Evolutionary conservation across 2,888 invertebrate species (phyloP).

Genomic region (Psylliodes chrysocephalus): DNA sequence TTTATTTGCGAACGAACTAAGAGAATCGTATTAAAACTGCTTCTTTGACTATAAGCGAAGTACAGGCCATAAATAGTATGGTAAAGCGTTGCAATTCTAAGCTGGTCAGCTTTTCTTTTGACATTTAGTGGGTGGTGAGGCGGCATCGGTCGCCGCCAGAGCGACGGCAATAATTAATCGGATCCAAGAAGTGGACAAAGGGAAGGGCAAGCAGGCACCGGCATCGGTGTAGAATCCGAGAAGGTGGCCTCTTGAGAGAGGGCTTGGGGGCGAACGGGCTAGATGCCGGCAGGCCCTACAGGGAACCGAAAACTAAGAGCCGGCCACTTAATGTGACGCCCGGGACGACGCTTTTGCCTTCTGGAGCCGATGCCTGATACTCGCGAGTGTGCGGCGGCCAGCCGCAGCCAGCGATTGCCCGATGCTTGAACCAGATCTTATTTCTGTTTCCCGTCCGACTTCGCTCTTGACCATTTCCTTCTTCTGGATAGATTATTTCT

Average conservation of each 20-base stretch:
- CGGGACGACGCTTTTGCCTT: constrained; percentile 57
- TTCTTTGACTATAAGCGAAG: no score
- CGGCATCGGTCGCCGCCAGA: constrained; percentile 8
- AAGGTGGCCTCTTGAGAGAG: constrained; percentile 61
- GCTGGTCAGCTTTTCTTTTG: constrained; percentile 57
- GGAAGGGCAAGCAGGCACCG: constrained; percentile 50
- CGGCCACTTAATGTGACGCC: constrained; percentile 66
- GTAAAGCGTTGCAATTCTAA: not conserved
- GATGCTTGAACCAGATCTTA: constrained; percentile 42
- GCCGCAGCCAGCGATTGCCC: constrained; percentile 14
- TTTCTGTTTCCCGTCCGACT: constrained; percentile 35
- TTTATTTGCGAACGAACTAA: no score
- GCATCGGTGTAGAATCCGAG: constrained; percentile 41
- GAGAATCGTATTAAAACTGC: no score
- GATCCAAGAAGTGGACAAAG: constrained; percentile 63
- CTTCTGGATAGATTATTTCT: constrained; percentile 37
- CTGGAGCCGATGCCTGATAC: constrained; percentile 36
- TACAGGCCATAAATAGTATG: no score
- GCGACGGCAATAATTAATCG: constrained; percentile 62
- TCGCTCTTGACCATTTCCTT: constrained; percentile 40
- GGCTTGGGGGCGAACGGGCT: constrained; percentile 47
- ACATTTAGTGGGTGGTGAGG: constrained; percentile 57
- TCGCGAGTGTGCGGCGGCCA: not conserved
- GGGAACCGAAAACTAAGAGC: constrained; percentile 65
- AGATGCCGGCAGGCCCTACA: constrained; percentile 53